These are phyloP conservation scores for Maniola hyperantus DNA, from an alignment of 2,888 invertebrate genomes.

Conservation along the genomic window DNA sequence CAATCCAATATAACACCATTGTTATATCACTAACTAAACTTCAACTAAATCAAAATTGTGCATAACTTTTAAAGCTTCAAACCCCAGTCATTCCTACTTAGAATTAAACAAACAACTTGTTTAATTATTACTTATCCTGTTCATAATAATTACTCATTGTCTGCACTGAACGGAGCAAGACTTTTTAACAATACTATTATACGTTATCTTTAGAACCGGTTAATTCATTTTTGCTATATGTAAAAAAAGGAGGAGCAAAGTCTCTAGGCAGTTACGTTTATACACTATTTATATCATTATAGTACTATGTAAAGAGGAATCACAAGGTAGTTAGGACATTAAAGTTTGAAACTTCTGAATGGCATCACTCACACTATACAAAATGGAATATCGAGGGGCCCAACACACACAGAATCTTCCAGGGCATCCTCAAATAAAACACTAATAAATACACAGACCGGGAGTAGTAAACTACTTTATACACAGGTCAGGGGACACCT, in stretches of 20 bases:
- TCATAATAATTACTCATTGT: slow-evolving; percentile 35
- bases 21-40: slow-evolving; percentile 27
- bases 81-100: slow-evolving; percentile 13
- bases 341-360: slow-evolving; percentile 40
- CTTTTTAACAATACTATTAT: slow-evolving; percentile 36
- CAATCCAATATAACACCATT: slow-evolving; percentile 11
- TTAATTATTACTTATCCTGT: slow-evolving; percentile 34
- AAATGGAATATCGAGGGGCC: slow-evolving; percentile 66
- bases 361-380: slow-evolving; percentile 57
- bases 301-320: slow-evolving; percentile 39
- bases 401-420: slow-evolving; percentile 67
- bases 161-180: slow-evolving; percentile 38
- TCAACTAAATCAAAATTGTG: slow-evolving; percentile 37
- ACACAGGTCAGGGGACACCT: slow-evolving; percentile 36
- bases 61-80: slow-evolving; percentile 36
- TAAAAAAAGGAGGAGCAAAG: slow-evolving; percentile 35
- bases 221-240: slow-evolving; percentile 26
- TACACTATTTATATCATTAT: slow-evolving; percentile 37
- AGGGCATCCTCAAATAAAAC: slow-evolving; percentile 56
- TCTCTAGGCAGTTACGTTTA: slow-evolving; percentile 38
- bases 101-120: slow-evolving; percentile 19
- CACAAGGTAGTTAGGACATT: slow-evolving; percentile 37
- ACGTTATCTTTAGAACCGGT: slow-evolving; percentile 36
- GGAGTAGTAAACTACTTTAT: slow-evolving; percentile 45
- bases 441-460: slow-evolving; percentile 55